Conservation (phyloP, 2,113 vertebrate species). For the Hylia prasina region DNA sequence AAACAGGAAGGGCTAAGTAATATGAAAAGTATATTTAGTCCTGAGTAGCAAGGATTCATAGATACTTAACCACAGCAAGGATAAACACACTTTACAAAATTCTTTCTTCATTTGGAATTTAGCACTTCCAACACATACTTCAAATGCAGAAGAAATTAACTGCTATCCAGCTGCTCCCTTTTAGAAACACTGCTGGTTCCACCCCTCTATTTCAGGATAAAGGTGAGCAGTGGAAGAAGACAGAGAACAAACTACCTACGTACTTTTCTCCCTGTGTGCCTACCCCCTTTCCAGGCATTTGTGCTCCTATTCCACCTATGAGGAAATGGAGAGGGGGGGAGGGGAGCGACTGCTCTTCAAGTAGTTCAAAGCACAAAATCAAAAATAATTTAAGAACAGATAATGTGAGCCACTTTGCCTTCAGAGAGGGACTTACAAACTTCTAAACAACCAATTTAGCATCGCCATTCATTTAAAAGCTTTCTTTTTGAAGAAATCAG, state of each 20-base stretch:
- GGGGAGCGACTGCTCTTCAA: not conserved
- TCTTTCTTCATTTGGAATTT: not conserved
- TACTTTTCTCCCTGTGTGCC: not conserved
- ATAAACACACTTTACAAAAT: not conserved
- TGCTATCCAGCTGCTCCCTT: not conserved
- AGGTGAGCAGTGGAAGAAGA: not conserved
- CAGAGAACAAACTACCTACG: not conserved
- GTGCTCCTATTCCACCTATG: not conserved
- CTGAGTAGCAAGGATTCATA: not conserved
- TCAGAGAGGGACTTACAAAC: not conserved
- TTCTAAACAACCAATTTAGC: not conserved
- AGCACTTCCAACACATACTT: not conserved
- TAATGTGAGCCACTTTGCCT: not conserved
- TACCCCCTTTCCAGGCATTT: not conserved
- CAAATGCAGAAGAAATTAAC: not conserved
- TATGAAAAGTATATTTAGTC: not conserved
- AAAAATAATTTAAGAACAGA: not conserved
- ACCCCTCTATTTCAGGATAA: not conserved
- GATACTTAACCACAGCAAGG: not conserved
- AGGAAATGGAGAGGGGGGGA: not conserved
- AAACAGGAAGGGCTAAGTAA: not conserved
- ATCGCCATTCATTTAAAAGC: not conserved
- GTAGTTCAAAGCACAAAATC: not conserved
- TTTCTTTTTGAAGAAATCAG: not conserved
- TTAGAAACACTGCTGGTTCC: not conserved